Evolutionary conservation across 2,797 vertebrate species (phyloP).

Genomic region (Enteromius treurensis): DNA sequence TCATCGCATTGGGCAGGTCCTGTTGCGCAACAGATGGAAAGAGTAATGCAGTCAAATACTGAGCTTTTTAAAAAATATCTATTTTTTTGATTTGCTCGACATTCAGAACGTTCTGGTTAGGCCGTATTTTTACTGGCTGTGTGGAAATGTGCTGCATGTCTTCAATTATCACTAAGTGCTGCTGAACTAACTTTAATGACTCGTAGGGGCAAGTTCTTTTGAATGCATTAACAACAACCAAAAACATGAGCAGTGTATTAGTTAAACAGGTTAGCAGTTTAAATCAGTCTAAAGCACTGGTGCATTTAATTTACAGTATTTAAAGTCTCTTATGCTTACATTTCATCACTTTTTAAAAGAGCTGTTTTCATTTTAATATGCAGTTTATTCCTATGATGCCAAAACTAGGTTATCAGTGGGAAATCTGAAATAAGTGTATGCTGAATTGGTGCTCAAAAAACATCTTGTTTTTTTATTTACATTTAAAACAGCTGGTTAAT

Average conservation of each 20-base stretch:
- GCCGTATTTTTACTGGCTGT: neutral
- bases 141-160: neutral
- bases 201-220: neutral
- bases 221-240: neutral
- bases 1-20: constrained; percentile 83
- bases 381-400: neutral
- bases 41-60: neutral
- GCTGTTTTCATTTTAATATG: neutral
- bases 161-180: neutral
- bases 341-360: neutral
- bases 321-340: neutral
- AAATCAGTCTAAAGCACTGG: neutral
- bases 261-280: neutral
- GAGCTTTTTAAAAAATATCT: neutral
- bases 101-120: neutral
- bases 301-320: neutral
- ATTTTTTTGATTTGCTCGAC: neutral
- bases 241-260: neutral
- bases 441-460: neutral
- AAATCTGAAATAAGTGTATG: neutral
- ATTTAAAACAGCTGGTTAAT: neutral
- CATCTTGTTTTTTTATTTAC: neutral
- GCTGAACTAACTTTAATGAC: neutral
- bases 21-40: constrained; percentile 45
- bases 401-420: neutral